Evolutionary conservation across 2,888 invertebrate genomes (phyloP), one percentile per base, ranked within the genome.

Genomic region (Pristionchus japonicus): DNA sequence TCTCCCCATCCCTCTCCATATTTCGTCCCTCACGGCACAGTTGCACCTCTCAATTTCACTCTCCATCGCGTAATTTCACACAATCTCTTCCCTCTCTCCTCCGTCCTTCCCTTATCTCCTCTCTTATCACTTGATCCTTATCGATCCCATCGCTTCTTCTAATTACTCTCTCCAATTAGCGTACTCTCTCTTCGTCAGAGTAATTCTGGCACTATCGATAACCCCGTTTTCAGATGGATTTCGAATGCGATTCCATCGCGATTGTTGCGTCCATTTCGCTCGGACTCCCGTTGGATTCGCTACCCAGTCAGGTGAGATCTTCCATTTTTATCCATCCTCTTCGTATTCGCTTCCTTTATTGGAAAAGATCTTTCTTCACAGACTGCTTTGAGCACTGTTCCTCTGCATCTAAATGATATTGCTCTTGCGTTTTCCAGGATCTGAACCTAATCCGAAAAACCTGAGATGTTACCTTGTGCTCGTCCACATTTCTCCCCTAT

Each of bases 241-340:
- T 61, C 13, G 52, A 52, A 27, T 86, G 64, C 17, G 86, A 86
- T 70, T 47, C 86, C 31, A 40, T 86, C 0, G 23, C 67, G 31
- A 70, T 86, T 11, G 86, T 52, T 0, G 86, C 67, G 1, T 86
- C 86, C 1, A 13, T 67, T 23, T 86, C 86, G 17, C 86, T 86
- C 9, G 67, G 86, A 40, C 64, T 86, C 15, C 86, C 86, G 2
- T 17, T 70, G 17, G 86, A 86, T 49, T 86, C 67, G 7, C 86
- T 86, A 31, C 86, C 86, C 20, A 31, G 7, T 40, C 64, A 70
- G 64, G 86, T 86, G 15, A 64, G 27, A 7, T 31, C 11, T 2
- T 31, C 15, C 31, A 27, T 27, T 31, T n/a, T 3, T 31, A 31
- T 13, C n/a, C 57, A n/a, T 31, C 67, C 3, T 13, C 17, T 23